Evolutionary conservation across 2,797 vertebrate species (phyloP), one percentile per base, ranked within the genome.

Genomic region (Ataeniobius toweri): DNA sequence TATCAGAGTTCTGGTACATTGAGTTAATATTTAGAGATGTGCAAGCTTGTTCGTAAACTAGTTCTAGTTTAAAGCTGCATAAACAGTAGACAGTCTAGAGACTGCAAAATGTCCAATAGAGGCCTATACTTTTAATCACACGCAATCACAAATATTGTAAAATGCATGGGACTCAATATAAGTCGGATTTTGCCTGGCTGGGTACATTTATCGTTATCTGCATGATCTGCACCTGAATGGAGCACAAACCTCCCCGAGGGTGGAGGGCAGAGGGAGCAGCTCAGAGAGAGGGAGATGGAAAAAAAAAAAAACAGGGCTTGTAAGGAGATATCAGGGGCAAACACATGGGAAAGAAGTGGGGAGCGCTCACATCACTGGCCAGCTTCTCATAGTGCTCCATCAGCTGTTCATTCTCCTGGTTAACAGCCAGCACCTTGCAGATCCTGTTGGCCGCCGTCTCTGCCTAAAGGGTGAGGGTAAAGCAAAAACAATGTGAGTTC

Each of bases 311-410:
- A 24, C 1, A 72, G 78, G 16, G 63, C 10, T 46, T 73, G 58
- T 1, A 75, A 61, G 81, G 51, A 36, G 70, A 73, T 76, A 76
- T 84, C 86, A 84, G 68, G 85, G 86, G 74, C 22, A 73, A 74
- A 65, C 16, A 36, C 18, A 81, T 86, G 90, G 72, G 69, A 51
- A 75, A 65, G 24, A 76, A 71, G 24, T 0, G 79, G 86, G 89
- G 81, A 68, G 86, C 89, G 96, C 98, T 95, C 97, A 99, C 98
- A 96, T 99, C 97, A 79, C 97, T 99, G 94, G 98, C 98, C 94
- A 99, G 95, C 93, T 97, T 98, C 94, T 99, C 98, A 3, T 99
- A 99, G 95, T 99, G 97, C 93, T 99, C 98, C 98, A 99, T 99
- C 85, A 99, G 96, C 94, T 99, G 97, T 83, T 99, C 98, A 0